Conservation (phyloP, 2,113 vertebrate genomes). For the Smithornis capensis region DNA sequence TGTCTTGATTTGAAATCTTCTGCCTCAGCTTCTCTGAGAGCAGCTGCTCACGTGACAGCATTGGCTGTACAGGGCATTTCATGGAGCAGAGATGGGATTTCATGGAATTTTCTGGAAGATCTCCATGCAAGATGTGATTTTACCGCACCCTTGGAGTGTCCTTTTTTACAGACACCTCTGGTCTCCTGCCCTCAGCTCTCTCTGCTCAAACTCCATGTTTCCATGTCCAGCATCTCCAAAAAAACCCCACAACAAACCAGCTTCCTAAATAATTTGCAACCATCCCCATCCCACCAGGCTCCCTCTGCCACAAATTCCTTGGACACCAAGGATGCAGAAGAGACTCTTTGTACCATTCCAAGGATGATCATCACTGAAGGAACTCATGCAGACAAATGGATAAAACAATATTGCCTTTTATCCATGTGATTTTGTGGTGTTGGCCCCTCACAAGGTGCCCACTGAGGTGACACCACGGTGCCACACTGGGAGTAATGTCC, state of each 20-base stretch:
- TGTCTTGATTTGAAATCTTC: neutral
- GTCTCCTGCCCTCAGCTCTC: neutral
- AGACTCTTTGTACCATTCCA: fast-evolving
- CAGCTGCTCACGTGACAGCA: neutral
- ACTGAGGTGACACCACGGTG: neutral
- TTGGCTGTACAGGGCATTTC: neutral
- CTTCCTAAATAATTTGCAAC: neutral
- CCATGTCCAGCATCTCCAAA: neutral
- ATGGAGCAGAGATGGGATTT: neutral
- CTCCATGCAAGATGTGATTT: neutral
- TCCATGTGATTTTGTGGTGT: fast-evolving
- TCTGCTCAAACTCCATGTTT: neutral
- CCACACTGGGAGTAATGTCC: neutral
- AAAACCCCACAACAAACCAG: neutral
- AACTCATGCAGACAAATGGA: neutral
- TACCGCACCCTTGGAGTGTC: neutral
- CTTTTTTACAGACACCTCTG: neutral
- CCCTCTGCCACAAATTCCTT: fast-evolving
- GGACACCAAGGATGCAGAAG: neutral
- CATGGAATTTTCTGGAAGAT: neutral
- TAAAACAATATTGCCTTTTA: neutral
- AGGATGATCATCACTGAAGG: neutral
- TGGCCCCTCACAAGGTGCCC: neutral
- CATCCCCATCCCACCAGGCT: neutral
- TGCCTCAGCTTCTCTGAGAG: neutral